Percentiles rank a stretch among this genome's conserved stretches.
Evolutionary conservation across 1,140 invertebrate genomes (phyloP).

Genomic region (Hirudo medicinalis): DNA sequence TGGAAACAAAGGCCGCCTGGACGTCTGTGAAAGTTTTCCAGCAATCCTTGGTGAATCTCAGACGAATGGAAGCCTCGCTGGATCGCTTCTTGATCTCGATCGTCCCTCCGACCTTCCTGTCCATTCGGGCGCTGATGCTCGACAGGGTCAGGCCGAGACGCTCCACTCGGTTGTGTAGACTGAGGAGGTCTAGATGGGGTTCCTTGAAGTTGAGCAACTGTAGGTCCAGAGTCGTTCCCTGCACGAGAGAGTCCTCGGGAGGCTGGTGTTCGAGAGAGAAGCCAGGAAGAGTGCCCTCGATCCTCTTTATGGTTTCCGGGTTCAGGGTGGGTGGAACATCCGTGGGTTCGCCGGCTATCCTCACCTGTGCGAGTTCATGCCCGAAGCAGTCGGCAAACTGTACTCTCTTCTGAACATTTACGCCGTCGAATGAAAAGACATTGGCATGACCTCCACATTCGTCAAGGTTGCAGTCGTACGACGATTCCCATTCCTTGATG

Average conservation of each 20-base stretch:
- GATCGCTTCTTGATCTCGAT: background rate
- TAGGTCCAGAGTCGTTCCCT: background rate
- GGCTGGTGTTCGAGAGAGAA: too few species aligned
- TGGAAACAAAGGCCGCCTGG: background rate
- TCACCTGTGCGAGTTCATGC: background rate
- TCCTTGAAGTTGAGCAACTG: background rate
- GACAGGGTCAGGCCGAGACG: background rate
- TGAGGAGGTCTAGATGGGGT: background rate
- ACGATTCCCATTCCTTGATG: background rate
- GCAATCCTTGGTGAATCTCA: background rate
- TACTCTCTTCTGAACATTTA: background rate
- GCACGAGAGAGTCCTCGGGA: background rate
- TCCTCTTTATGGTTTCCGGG: background rate
- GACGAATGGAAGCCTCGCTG: background rate
- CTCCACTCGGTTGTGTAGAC: background rate
- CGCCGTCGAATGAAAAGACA: background rate
- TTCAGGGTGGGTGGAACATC: background rate
- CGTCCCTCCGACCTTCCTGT: background rate
- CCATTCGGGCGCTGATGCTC: background rate
- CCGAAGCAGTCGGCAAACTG: background rate
- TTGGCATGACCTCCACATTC: background rate
- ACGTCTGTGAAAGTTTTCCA: background rate
- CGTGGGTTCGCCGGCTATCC: background rate
- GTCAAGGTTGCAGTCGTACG: slow-evolving; percentile 5
- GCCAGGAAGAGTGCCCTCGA: background rate